These are phyloP conservation scores for Pseudorhombus dupliciocellatus DNA, from an alignment of 2,113 vertebrate species.

Conservation along the genomic window DNA sequence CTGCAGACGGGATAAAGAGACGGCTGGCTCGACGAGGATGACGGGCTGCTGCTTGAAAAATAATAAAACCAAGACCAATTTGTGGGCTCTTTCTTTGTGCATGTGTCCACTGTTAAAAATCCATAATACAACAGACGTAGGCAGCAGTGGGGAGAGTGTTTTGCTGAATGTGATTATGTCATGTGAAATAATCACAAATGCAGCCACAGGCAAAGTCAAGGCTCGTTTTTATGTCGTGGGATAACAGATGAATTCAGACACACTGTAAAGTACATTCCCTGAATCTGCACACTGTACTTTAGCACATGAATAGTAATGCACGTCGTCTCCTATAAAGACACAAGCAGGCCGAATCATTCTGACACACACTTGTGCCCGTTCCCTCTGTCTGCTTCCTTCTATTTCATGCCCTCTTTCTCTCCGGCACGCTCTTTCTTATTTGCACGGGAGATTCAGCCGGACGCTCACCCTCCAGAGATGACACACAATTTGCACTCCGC, in stretches of 20 bases:
- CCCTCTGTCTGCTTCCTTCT: conserved; percentile 30
- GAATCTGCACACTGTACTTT: conserved; percentile 55
- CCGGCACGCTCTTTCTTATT: conserved; percentile 12
- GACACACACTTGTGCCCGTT: conserved; percentile 56
- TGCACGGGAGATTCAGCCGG: conserved; percentile 44
- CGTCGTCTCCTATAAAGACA: conserved; percentile 56
- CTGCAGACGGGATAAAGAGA: conserved; percentile 63
- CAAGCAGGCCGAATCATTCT: conserved; percentile 54
- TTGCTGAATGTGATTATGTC: conserved; percentile 37
- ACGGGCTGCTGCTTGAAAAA: conserved; percentile 15
- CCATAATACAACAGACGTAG: neutral
- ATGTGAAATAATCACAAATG: conserved; percentile 37
- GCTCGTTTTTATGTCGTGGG: conserved; percentile 8
- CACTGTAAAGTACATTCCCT: conserved; percentile 22
- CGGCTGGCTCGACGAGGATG: conserved; percentile 18
- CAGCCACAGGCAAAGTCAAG: conserved; percentile 37
- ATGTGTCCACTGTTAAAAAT: conserved; percentile 5
- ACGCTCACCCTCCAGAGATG: conserved; percentile 34
- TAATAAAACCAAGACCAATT: neutral
- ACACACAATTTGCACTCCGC: conserved; percentile 38
- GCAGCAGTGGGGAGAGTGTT: conserved; percentile 13
- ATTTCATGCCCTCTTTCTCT: conserved; percentile 46
- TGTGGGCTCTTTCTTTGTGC: conserved; percentile 5
- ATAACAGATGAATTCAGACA: conserved; percentile 7
- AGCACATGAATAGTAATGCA: conserved; percentile 47